Evolutionary conservation across 2,113 vertebrate species (phyloP).

Genomic region (Eurystomus gularis): DNA sequence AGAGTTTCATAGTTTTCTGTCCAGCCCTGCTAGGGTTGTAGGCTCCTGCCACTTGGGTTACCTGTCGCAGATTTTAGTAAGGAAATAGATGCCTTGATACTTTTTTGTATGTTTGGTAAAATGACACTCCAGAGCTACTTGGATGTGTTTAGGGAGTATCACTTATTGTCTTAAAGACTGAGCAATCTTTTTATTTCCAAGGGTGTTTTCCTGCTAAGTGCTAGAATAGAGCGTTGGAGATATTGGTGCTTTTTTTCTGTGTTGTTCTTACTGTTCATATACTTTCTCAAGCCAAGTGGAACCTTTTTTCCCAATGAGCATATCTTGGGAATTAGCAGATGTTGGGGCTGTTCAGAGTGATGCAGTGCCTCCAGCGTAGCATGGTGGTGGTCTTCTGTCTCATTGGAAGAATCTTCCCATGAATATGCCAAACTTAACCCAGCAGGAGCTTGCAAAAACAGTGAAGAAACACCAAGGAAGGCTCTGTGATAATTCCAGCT

Average conservation of each 20-base stretch:
- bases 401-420: neutral
- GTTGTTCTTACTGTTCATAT: neutral
- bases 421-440: neutral
- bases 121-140: neutral
- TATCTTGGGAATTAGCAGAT: neutral
- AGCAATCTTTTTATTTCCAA: neutral
- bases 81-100: neutral
- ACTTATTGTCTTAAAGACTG: neutral
- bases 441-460: neutral
- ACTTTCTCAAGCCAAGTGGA: neutral
- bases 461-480: neutral
- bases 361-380: neutral
- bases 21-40: neutral
- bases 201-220: neutral
- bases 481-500: neutral
- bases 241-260: accelerated
- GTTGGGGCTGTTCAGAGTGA: neutral
- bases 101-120: neutral
- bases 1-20: neutral
- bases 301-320: neutral
- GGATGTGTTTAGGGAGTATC: neutral
- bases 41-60: neutral
- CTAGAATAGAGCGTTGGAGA: neutral
- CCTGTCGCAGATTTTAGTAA: neutral
- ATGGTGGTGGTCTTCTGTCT: neutral